Base-by-base conservation (phyloP, 92 coral and sea anemone species). In the Micromussa lordhowensis region DNA sequence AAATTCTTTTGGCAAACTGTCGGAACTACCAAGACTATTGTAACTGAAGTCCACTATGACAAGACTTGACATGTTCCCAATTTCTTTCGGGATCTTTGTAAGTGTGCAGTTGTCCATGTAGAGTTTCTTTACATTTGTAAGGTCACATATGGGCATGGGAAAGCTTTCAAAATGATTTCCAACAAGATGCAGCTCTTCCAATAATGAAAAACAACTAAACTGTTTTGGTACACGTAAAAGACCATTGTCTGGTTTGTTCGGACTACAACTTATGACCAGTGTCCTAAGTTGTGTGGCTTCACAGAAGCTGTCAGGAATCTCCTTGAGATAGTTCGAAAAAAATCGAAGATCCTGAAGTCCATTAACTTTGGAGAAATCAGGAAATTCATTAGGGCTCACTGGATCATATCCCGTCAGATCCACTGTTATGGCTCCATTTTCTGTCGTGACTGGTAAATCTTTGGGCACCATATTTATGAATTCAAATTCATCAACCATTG, bases 31-130 rank as follows among this genome's bases (percentile, higher is more conserved):
- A 49, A 93, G 86, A 77, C 83, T 84, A 81, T 97, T 97, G 68
- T 87, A 88, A 74, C 98, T 95, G 21, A 97, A 92, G 81, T 95
- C 99, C 69, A 93, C 89, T 34, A 91, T 95, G 4, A 82, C 66
- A 36, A 97, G 89, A 61, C 82, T 66, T 79, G 74, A 70, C 51
- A 97, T 88, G 28, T 89, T 68, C 18, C 30, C 77, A 22, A 97
- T 87, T 80, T 89, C 75, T 75, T 92, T 73, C 12, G 99, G 96
- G 69, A 97, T 85, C 58, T 83, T 68, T 24, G 91, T 78, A n/a
- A 97, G 80, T 5, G 89, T 85, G 74, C 99, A 97, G 34, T 91
- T 86, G 73, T 90, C 95, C 80, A 97, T 69, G 69, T 94, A 93
- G 13, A 97, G 95, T 75, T 92, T 96, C 87, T 66, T 88, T 59